These are phyloP conservation scores for Aplochiton taeniatus DNA, from an alignment of 2,797 vertebrate genomes.

Conservation along the genomic window DNA sequence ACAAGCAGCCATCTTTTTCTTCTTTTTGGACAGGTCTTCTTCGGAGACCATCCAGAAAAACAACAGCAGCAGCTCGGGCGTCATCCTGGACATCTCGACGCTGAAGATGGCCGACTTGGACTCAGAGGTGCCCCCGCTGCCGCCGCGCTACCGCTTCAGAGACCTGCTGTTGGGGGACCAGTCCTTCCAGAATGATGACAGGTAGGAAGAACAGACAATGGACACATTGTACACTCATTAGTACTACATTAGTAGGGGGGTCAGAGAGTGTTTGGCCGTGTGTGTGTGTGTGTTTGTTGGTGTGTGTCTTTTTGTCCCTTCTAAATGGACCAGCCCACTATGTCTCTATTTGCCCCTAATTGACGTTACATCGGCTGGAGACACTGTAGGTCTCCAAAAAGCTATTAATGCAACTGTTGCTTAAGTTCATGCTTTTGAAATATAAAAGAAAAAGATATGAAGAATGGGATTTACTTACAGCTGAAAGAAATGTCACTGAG, in stretches of 20 bases:
- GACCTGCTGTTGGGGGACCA: conserved; percentile 94
- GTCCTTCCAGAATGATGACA: conserved; percentile 91
- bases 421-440: too few species aligned
- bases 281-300: conserved; percentile 11
- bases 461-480: too few species aligned
- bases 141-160: conserved; percentile 92
- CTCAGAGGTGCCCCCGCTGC: conserved; percentile 88
- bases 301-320: neutral
- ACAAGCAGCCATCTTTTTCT: neutral
- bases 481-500: too few species aligned
- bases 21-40: conserved; percentile 50
- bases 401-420: conserved; percentile 2
- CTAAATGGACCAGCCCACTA: conserved; percentile 7
- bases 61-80: conserved; percentile 79
- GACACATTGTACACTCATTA: neutral
- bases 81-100: conserved; percentile 83
- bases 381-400: conserved; percentile 31
- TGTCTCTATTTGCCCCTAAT: neutral
- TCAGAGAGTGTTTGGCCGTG: neutral
- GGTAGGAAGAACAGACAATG: conserved; percentile 69
- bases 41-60: conserved; percentile 68
- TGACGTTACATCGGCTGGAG: conserved; percentile 10
- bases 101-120: conserved; percentile 89
- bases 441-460: too few species aligned
- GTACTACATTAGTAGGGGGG: too few species aligned